These are phyloP conservation scores for Monochamus alternatus DNA, from an alignment of 2,888 invertebrate species.

Conservation along the genomic window DNA sequence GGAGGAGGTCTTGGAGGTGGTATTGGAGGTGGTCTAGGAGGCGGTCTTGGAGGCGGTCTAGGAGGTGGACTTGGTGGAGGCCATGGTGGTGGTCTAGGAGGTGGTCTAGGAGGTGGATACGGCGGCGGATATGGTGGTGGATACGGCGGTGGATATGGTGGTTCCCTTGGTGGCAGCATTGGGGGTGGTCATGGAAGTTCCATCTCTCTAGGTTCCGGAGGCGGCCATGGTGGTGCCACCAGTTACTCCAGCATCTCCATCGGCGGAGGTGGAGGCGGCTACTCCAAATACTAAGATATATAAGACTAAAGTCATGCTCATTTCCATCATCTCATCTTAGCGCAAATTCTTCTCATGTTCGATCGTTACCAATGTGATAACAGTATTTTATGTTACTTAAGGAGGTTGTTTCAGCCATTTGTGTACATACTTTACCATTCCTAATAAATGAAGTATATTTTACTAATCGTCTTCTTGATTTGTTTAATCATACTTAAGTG, in stretches of 20 bases:
- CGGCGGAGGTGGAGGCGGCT: conserved; percentile 48
- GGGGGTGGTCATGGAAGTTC: conserved; percentile 46
- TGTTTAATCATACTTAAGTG: too few relatives aligned
- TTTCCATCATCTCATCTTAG: conserved; percentile 39
- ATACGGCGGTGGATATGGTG: conserved; percentile 46
- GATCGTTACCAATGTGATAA: conserved; percentile 52
- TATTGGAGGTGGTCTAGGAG: conserved; percentile 41
- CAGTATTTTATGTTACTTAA: conserved; percentile 50
- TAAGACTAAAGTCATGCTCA: conserved; percentile 34
- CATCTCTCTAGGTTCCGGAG: conserved; percentile 45
- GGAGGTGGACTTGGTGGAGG: conserved; percentile 37
- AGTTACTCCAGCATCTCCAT: conserved; percentile 57
- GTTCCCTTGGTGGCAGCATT: conserved; percentile 50
- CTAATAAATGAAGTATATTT: conserved; percentile 13
- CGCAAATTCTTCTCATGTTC: conserved; percentile 32
- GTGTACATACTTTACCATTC: conserved; percentile 45
- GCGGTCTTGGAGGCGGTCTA: conserved; percentile 41
- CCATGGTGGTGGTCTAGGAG: conserved; percentile 24
- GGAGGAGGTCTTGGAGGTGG: conserved; percentile 52
- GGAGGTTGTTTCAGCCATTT: conserved; percentile 40
- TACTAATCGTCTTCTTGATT: neutral
- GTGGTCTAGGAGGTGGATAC: conserved; percentile 39
- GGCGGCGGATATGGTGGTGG: conserved; percentile 45
- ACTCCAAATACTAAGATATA: conserved; percentile 49
- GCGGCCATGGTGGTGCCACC: conserved; percentile 56